Base-by-base conservation (phyloP, 2,888 invertebrate species). In the Taphrorychus bicolor region DNA sequence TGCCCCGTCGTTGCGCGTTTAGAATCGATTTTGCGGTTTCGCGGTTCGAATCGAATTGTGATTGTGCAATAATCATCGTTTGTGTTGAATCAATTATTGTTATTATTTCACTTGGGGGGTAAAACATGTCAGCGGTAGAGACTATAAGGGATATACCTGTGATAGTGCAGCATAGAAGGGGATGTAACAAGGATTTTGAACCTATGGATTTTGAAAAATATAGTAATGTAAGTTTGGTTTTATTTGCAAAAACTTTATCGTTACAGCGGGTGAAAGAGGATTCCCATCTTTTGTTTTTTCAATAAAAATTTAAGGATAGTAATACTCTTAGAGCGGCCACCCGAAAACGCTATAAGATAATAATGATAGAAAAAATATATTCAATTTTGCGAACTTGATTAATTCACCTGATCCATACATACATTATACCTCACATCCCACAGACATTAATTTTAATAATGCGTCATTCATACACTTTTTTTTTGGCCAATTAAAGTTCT, bases 61-160 rank as follows among this genome's bases (percentile, higher is more conserved):
- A 3, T 23, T 21, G 32, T 51, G 40, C 57, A 49, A 21, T 63
- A 19, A 63, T 56, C 56, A 49, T 51, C 48, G 40, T 48, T 48
- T 63, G 49, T 16, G 18, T 19, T 1, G 53, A n/a, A 14, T n/a
- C 24, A 5, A 21, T 9, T 9, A 21, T 18, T 54, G 9, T 16
- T 21, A 18, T 14, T 53, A 11, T 53, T 53, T 24, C 9, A 32
- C 14, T 54, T 54, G n/a, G 24, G 24, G 32, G 56, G 60, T 22
- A 49, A 42, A 59, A 32, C 32, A 68, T 63, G 63, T 59, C 64
- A 17, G 56, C 68, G 16, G 64, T 69, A 40, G 69, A 69, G 18
- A 64, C 64, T 32, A 60, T 68, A 18, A 48, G 63, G 40, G 68
- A 69, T 60, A 64, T 69, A 23, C 69, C 69, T 16, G 69, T 69